A percentile compares a stretch with the other conserved stretches of the same genome.
Evolutionary conservation across 2,888 invertebrate genomes (phyloP).

Genomic region (Andrena dorsata): DNA sequence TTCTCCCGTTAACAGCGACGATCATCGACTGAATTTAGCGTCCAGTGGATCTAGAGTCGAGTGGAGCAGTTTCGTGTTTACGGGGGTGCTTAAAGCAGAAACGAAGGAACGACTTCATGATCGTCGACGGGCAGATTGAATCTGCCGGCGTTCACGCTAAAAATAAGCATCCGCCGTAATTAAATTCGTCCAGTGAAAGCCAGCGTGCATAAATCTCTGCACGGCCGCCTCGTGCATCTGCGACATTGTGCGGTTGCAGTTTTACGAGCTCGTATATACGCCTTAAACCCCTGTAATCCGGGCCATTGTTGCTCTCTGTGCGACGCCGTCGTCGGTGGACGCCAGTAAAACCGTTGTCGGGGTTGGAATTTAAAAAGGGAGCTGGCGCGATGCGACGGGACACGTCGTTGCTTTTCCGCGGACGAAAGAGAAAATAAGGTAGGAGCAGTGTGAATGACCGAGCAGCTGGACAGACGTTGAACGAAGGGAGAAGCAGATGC

Average conservation of each 20-base stretch:
- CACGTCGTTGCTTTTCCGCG: background rate
- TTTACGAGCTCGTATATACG: slow-evolving; percentile 51
- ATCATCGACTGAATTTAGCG: background rate
- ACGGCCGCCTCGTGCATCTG: slow-evolving; percentile 7
- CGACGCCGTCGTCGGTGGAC: background rate
- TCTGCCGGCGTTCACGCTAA: background rate
- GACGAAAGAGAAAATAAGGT: background rate
- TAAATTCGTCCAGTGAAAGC: slow-evolving; percentile 37
- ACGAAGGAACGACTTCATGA: background rate
- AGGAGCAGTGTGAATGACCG: background rate
- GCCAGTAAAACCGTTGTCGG: background rate
- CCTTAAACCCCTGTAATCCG: slow-evolving; percentile 50
- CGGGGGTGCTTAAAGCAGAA: background rate
- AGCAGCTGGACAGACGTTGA: background rate
- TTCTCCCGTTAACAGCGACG: background rate
- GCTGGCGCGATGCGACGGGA: background rate
- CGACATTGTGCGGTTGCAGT: slow-evolving; percentile 36
- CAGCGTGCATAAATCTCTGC: slow-evolving; percentile 43
- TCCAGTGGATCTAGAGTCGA: background rate
- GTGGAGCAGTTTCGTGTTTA: background rate
- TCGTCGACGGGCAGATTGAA: slow-evolving; percentile 11
- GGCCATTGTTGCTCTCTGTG: slow-evolving; percentile 21
- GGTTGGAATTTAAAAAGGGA: background rate
- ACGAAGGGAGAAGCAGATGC: background rate
- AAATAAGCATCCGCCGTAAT: slow-evolving; percentile 40